phyloP scores from a whole-genome alignment of 1,140 invertebrate species.

The Dermatophagoides farinae region DNA sequence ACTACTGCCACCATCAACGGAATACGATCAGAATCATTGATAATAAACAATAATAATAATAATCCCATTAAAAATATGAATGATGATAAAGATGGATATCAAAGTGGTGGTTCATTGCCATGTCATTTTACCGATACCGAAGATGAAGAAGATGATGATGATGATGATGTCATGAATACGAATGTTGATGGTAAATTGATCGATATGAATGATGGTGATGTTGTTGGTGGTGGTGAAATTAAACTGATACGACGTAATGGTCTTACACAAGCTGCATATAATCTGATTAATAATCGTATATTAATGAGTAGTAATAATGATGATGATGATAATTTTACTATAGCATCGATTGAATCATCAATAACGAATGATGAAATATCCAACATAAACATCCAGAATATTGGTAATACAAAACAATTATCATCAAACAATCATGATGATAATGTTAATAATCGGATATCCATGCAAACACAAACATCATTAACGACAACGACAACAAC shows the following conservation, averaged over 20 bases:
- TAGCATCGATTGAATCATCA: neutral
- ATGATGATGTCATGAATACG: neutral
- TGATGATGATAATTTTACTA: neutral
- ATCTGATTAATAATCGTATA: slow-evolving; percentile 5
- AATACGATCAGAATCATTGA: neutral
- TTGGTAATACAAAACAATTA: neutral
- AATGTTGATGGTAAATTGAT: neutral
- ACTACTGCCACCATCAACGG: too few relatives aligned
- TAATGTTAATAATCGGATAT: too few relatives aligned
- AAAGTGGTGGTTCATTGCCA: neutral
- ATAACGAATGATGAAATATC: neutral
- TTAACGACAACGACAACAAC: too few relatives aligned
- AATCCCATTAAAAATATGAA: neutral
- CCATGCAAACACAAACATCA: too few relatives aligned
- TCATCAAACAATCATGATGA: too few relatives aligned
- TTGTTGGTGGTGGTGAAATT: neutral
- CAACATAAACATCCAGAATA: neutral
- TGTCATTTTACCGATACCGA: slow-evolving; percentile 9
- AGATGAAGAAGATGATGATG: slow-evolving; percentile 5
- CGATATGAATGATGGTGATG: neutral
- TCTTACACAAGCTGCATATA: neutral
- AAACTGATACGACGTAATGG: neutral
- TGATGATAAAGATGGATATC: neutral
- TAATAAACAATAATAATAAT: neutral
- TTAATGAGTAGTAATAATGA: neutral